Evolutionary conservation across 2,797 vertebrate species (phyloP).

Genomic region (Spinus olivaceus): DNA sequence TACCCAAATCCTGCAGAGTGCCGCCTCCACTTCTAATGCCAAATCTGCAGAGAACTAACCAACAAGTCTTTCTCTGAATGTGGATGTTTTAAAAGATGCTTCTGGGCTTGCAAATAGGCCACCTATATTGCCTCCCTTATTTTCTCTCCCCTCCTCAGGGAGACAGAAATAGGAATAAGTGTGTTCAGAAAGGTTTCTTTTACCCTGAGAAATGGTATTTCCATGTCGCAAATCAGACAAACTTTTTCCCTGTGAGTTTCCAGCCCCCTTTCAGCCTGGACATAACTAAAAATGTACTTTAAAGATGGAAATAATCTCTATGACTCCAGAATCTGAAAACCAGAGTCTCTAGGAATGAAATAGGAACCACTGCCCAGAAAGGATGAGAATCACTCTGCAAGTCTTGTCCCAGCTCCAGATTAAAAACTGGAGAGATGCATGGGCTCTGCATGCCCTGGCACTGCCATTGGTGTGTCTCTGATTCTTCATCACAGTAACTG

Average conservation of each 20-base stretch:
- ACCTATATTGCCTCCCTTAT: background rate
- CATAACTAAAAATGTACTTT: background rate
- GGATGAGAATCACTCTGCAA: background rate
- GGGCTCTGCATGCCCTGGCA: background rate
- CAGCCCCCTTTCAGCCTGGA: background rate
- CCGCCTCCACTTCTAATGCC: background rate
- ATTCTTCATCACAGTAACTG: background rate
- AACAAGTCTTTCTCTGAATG: background rate
- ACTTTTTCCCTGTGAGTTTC: background rate
- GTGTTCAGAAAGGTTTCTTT: background rate
- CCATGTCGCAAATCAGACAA: background rate
- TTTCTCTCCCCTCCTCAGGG: background rate
- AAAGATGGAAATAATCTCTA: background rate
- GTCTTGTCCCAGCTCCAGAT: background rate
- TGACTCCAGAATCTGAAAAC: background rate
- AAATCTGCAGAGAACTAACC: background rate
- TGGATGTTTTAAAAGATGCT: background rate
- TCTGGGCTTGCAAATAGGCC: background rate
- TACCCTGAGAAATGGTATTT: background rate
- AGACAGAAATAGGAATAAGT: background rate
- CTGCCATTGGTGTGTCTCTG: background rate
- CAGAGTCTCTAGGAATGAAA: background rate
- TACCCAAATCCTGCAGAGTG: background rate
- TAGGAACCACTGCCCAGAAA: background rate
- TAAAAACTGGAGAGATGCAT: background rate